These are phyloP conservation scores for Timandra comae DNA, from an alignment of 2,888 invertebrate species.

Conservation along the genomic window DNA sequence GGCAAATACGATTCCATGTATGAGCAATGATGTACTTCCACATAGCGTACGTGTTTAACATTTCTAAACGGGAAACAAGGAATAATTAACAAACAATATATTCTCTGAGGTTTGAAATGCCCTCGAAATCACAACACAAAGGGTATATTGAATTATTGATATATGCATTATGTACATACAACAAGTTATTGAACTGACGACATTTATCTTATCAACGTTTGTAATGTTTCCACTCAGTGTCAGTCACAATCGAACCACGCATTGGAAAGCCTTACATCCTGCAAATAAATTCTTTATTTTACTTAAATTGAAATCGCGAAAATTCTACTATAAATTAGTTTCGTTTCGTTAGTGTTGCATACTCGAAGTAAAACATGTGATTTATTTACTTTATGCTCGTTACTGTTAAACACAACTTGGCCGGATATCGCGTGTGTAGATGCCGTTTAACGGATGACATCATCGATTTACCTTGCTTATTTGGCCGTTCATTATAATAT, in stretches of 20 bases:
- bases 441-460: slow-evolving; percentile 33
- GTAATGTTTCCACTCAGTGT: slow-evolving; percentile 44
- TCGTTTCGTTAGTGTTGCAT: slow-evolving; percentile 25
- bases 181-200: slow-evolving; percentile 59
- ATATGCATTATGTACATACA: slow-evolving; percentile 14
- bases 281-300: not conserved
- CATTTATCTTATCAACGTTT: slow-evolving; percentile 58
- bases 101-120: slow-evolving; percentile 23
- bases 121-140: slow-evolving; percentile 20
- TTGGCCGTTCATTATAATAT: too few species aligned
- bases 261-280: slow-evolving; percentile 14
- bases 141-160: slow-evolving; percentile 26
- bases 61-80: slow-evolving; percentile 23
- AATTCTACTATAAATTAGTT: slow-evolving; percentile 21
- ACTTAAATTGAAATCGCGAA: not conserved
- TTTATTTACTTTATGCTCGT: slow-evolving; percentile 22
- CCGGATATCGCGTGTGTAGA: slow-evolving; percentile 34
- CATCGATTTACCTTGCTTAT: slow-evolving; percentile 30
- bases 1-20: slow-evolving; percentile 22
- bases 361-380: slow-evolving; percentile 21
- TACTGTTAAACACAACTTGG: slow-evolving; percentile 19
- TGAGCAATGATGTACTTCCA: slow-evolving; percentile 17
- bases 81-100: slow-evolving; percentile 39
- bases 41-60: slow-evolving; percentile 29
- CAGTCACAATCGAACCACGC: slow-evolving; percentile 32